Evolutionary conservation across 2,888 invertebrate genomes (phyloP).

Genomic region (Euplagia quadripunctaria): DNA sequence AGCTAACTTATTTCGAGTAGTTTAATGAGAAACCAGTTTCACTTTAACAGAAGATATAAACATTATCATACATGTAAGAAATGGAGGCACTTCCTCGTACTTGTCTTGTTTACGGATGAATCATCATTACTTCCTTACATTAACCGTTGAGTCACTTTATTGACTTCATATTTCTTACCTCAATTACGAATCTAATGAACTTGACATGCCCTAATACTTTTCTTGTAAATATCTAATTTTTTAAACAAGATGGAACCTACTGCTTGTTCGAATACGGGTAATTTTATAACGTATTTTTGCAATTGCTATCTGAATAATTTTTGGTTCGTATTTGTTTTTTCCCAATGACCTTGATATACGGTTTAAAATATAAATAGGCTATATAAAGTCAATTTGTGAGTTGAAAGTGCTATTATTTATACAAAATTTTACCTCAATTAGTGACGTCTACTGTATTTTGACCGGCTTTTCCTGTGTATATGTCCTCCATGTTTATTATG

Average conservation of each 20-base stretch:
- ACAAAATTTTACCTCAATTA: no score
- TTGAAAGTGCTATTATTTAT: no score
- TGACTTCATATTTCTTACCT: background rate
- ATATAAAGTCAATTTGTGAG: no score
- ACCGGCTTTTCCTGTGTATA: no score
- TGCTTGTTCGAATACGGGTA: no score
- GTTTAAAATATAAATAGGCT: no score
- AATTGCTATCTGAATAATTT: no score
- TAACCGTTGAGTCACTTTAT: slow-evolving; percentile 3
- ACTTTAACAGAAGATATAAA: background rate
- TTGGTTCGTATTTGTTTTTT: no score
- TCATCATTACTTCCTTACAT: background rate
- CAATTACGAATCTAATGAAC: background rate
- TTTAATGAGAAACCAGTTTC: background rate
- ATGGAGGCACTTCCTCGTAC: background rate
- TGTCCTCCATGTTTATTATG: no score
- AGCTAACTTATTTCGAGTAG: background rate
- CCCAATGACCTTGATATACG: no score
- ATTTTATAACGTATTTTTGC: no score
- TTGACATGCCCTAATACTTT: background rate
- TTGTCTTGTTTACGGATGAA: background rate
- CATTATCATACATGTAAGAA: background rate
- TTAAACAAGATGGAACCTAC: background rate
- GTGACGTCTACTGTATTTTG: no score
- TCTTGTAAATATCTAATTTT: background rate